These are phyloP conservation scores for Echinops telfairi DNA, from an alignment of 2,113 vertebrate species.

Conservation along the genomic window DNA sequence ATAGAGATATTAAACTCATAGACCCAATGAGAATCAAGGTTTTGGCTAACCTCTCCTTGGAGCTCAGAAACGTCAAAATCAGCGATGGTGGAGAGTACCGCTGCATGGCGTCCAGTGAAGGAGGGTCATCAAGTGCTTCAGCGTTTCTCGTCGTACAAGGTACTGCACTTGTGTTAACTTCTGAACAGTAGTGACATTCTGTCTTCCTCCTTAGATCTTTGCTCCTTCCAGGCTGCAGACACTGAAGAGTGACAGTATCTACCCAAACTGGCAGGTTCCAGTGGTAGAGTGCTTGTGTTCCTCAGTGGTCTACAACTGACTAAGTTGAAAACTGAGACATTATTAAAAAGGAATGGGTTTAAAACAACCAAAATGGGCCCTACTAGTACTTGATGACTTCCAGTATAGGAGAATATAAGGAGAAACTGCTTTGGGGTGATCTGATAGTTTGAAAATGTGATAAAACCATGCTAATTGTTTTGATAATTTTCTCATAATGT, in stretches of 20 bases:
- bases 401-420: not conserved
- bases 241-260: not conserved
- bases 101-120: conserved; percentile 92
- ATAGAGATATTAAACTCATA: conserved; percentile 84
- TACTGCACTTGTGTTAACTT: conserved; percentile 75
- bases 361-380: not conserved
- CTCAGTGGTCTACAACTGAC: not conserved
- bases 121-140: conserved; percentile 86
- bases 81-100: conserved; percentile 91
- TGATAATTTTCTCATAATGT: not conserved
- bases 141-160: conserved; percentile 95
- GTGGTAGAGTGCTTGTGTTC: not conserved
- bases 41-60: conserved; percentile 91
- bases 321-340: not conserved
- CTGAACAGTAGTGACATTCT: not conserved
- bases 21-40: conserved; percentile 84
- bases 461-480: not conserved
- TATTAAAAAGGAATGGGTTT: not conserved
- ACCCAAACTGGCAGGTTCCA: not conserved
- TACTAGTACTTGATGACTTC: not conserved
- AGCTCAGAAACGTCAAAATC: conserved; percentile 87
- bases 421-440: not conserved
- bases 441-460: not conserved
- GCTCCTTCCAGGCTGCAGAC: not conserved
- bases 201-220: not conserved